These are phyloP conservation scores for Mormyrops boulengeri DNA, from an alignment of 2,797 vertebrate genomes.

Conservation along the genomic window DNA sequence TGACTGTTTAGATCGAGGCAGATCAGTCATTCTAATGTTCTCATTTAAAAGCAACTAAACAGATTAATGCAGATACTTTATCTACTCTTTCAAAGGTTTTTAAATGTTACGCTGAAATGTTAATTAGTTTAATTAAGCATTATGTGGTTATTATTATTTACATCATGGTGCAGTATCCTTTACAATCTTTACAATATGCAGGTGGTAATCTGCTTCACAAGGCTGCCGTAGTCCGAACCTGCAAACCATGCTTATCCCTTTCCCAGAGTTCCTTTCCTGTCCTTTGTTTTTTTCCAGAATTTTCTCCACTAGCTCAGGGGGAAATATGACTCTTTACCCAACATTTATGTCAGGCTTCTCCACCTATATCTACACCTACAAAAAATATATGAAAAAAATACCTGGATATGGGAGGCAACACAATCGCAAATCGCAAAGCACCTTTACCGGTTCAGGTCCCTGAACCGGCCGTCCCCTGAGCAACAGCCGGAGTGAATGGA, in stretches of 20 bases:
- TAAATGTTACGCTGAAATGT: background rate
- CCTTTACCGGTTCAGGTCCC: background rate
- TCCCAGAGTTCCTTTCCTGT: background rate
- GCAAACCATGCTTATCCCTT: background rate
- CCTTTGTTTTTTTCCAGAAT: conserved; percentile 21
- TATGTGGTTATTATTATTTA: background rate
- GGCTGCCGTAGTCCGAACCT: background rate
- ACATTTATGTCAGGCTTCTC: background rate
- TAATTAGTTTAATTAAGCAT: background rate
- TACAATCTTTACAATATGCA: background rate
- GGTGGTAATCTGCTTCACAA: background rate
- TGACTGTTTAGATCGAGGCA: background rate
- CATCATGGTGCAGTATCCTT: background rate
- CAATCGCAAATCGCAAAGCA: background rate
- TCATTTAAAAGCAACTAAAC: background rate
- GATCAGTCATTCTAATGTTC: conserved; percentile 2
- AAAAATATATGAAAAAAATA: background rate
- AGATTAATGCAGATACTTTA: background rate
- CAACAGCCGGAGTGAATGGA: background rate
- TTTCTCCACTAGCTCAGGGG: background rate
- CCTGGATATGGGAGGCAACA: background rate
- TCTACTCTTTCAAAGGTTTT: background rate
- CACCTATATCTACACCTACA: conserved; percentile 6
- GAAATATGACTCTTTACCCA: conserved; percentile 25
- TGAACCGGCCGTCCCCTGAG: background rate